Base-by-base conservation (phyloP, 2,888 invertebrate genomes). In the Aleiodes leptofemur region DNA sequence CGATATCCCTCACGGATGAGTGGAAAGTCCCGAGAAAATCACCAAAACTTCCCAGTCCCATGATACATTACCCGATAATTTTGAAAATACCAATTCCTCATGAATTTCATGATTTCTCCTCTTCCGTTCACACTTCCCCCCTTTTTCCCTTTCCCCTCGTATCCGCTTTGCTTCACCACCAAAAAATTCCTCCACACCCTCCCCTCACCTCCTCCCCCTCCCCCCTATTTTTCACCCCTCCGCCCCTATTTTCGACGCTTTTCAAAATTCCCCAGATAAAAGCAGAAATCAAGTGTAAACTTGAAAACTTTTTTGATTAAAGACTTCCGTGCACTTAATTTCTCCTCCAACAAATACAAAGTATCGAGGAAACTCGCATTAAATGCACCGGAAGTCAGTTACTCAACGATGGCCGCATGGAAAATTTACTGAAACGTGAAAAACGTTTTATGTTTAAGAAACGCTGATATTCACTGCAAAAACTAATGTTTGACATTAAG, bases 11-110 rank as follows among this genome's bases (percentile, higher is more conserved):
- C 73, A 66, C 70, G 57, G 73, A 69, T 69, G 71, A 77, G 66
- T 59, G 69, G 86, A 77, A 87, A 88, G 86, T 86, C 86, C 87
- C 84, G 82, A 86, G 87, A 85, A 86, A 88, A 87, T 87, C 84
- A 82, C 82, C 78, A 79, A 72, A 50, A 31, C 80, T 76, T 83
- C 81, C 77, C 82, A 81, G 78, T 81, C 82, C 74, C 78, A 82
- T 86, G 86, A 87, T 86, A 82, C 84, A 87, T 87, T 77, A 81
- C 78, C 81, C 83, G 84, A 86, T 87, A 86, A 86, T 87, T 87
- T 84, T 83, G 81, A 81, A 76, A 80, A 76, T 81, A 80, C 81
- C 81, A 78, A 79, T 72, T 77, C 68, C 61, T 81, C 82, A 82
- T 80, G 82, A 83, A 83, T 83, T 83, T 82, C 81, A 83, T 82